Evolutionary conservation across 1,140 invertebrate genomes (phyloP).

Genomic region (Drosophila aff.): DNA sequence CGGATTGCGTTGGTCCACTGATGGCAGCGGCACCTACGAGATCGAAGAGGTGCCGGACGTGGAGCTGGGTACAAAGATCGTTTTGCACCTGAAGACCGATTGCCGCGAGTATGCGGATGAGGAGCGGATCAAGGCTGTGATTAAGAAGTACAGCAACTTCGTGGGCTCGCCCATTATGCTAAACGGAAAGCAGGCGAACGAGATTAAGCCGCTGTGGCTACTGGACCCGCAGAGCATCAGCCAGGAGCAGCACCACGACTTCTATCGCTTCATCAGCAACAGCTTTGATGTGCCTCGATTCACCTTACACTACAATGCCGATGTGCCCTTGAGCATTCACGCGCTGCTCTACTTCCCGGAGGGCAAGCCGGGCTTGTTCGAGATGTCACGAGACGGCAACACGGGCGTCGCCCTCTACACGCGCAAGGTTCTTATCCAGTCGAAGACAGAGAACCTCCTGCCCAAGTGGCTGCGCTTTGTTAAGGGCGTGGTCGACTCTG

Average conservation of each 20-base stretch:
- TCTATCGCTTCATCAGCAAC: slow-evolving; percentile 95
- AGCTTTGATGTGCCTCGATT: slow-evolving; percentile 94
- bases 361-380: slow-evolving; percentile 94
- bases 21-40: slow-evolving; percentile 96
- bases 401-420: slow-evolving; percentile 95
- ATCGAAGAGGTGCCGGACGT: slow-evolving; percentile 94
- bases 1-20: slow-evolving; percentile 94
- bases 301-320: slow-evolving; percentile 93
- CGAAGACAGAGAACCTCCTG: slow-evolving; percentile 94
- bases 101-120: slow-evolving; percentile 96
- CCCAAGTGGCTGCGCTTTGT: slow-evolving; percentile 98
- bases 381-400: slow-evolving; percentile 93
- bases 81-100: slow-evolving; percentile 95
- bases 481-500: slow-evolving; percentile 98
- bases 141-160: slow-evolving; percentile 99
- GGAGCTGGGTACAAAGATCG: slow-evolving; percentile 96
- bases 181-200: slow-evolving; percentile 94
- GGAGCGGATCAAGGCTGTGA: slow-evolving; percentile 92
- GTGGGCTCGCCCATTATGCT: slow-evolving; percentile 96
- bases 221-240: slow-evolving; percentile 95
- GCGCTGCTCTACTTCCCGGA: slow-evolving; percentile 97
- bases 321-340: slow-evolving; percentile 96
- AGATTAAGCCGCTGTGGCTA: slow-evolving; percentile 96
- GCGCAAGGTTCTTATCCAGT: slow-evolving; percentile 95
- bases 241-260: slow-evolving; percentile 94